Evolutionary conservation across 2,113 vertebrate species (phyloP).

Genomic region (Aramus guarauna): DNA sequence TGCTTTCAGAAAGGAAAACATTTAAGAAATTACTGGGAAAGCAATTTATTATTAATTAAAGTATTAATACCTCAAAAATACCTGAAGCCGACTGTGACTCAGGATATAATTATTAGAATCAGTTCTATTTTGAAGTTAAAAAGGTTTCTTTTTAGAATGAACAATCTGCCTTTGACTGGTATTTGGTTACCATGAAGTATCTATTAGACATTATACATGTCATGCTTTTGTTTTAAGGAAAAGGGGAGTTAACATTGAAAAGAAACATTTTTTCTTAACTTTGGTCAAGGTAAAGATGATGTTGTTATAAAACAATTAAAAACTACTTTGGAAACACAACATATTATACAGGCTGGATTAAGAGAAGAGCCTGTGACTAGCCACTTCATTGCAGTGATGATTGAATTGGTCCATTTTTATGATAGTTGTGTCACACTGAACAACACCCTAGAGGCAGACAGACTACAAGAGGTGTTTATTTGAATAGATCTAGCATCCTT

Average conservation of each 20-base stretch:
- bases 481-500: not conserved
- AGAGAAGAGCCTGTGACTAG: not conserved
- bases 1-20: not conserved
- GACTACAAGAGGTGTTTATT: not conserved
- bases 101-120: not conserved
- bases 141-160: not conserved
- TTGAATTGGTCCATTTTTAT: not conserved
- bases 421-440: not conserved
- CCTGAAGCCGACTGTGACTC: not conserved
- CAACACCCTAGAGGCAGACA: not conserved
- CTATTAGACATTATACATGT: accelerated
- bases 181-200: not conserved
- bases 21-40: not conserved
- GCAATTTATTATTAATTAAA: too few species aligned
- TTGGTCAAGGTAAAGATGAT: not conserved
- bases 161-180: not conserved
- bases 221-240: not conserved
- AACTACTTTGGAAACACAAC: not conserved
- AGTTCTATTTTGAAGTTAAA: not conserved
- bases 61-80: not conserved
- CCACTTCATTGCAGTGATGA: not conserved
- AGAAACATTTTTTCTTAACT: not conserved
- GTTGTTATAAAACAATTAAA: not conserved
- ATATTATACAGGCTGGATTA: not conserved
- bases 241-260: not conserved